Conservation (phyloP, 1,140 invertebrate genomes). For the Pollicipes pollicipes region DNA sequence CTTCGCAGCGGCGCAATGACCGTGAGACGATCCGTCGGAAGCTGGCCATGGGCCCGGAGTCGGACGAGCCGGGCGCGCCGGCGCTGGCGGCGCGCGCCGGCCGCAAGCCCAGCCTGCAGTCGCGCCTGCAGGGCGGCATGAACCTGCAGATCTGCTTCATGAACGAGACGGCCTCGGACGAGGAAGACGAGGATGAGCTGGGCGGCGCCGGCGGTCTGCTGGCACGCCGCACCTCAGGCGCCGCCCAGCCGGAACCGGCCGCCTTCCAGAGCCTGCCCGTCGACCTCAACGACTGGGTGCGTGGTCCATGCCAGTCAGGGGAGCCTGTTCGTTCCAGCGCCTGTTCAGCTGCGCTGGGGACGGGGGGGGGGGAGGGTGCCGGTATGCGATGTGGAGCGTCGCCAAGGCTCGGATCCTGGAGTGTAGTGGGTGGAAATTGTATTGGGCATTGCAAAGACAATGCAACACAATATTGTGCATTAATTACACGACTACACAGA, state of each 20-base stretch:
- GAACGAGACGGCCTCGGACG: constrained; percentile 73
- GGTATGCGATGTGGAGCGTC: no score
- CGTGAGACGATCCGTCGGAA: constrained; percentile 79
- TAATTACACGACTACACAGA: no score
- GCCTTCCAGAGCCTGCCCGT: background rate
- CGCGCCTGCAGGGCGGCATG: constrained; percentile 69
- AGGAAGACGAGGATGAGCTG: constrained; percentile 18
- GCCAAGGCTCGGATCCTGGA: no score
- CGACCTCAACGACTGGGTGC: background rate
- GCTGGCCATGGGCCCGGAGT: constrained; percentile 57
- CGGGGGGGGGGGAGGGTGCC: no score
- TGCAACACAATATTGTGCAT: no score
- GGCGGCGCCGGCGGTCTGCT: constrained; percentile 6
- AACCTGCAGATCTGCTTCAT: constrained; percentile 89
- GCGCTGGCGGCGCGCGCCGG: background rate
- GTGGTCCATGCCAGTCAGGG: no score
- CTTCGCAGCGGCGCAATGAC: constrained; percentile 63
- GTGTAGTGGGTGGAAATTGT: no score
- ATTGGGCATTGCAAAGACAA: no score
- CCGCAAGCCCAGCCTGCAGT: constrained; percentile 63
- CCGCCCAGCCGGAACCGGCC: background rate
- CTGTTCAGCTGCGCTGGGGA: background rate
- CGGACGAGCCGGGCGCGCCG: constrained; percentile 35
- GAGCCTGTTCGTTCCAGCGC: no score
- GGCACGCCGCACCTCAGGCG: background rate